Conservation (phyloP, 2,113 vertebrate genomes). For the Hipposideros armiger region DNA sequence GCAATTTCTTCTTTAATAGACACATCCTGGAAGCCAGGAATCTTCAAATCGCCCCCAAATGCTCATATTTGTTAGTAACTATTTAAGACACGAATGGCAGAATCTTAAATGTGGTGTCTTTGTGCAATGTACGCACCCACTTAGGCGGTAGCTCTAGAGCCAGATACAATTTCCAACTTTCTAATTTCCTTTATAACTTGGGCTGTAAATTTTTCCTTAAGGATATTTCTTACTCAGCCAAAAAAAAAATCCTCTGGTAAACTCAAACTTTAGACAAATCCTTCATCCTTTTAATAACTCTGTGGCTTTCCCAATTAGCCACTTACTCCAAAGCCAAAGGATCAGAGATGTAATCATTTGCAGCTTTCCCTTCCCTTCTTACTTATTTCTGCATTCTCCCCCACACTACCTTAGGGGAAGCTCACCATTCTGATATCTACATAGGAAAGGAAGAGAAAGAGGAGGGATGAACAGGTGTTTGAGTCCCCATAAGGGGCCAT, state of each 20-base stretch:
- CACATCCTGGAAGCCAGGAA: neutral
- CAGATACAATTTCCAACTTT: neutral
- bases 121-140: neutral
- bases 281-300: neutral
- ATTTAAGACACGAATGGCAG: neutral
- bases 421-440: neutral
- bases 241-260: neutral
- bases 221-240: neutral
- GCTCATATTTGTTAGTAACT: neutral
- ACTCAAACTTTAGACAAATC: neutral
- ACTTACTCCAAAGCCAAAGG: neutral
- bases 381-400: neutral
- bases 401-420: neutral
- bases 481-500: neutral
- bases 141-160: neutral
- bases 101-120: neutral
- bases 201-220: neutral
- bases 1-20: neutral
- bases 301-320: neutral
- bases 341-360: neutral
- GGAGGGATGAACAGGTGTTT: neutral
- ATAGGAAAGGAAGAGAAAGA: neutral
- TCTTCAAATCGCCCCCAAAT: neutral
- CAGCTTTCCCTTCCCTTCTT: neutral
- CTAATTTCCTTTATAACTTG: neutral